These are phyloP conservation scores for Mormoops blainvillei DNA, from an alignment of 2,113 vertebrate genomes.

Conservation along the genomic window DNA sequence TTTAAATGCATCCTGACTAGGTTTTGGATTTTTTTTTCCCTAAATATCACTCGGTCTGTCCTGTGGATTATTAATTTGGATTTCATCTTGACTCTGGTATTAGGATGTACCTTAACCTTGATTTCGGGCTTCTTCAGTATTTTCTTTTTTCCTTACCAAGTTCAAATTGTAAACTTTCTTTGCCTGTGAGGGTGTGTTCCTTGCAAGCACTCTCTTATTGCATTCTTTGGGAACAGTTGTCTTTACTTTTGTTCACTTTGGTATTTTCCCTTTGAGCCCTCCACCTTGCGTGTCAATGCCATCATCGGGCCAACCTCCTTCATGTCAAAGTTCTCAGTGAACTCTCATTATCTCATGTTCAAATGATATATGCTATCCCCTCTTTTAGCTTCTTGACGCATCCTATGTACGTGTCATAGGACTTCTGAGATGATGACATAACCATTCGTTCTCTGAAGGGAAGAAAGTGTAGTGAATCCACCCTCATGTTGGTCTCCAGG, in stretches of 20 bases:
- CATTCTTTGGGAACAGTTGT: neutral
- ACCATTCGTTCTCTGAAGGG: neutral
- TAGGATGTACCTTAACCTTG: neutral
- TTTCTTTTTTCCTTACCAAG: neutral
- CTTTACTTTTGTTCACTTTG: neutral
- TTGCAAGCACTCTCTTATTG: neutral
- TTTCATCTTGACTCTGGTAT: neutral
- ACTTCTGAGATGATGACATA: neutral
- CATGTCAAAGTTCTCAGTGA: too few relatives aligned
- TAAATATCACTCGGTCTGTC: neutral
- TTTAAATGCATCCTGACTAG: neutral
- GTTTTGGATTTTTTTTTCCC: neutral
- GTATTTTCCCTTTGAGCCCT: neutral
- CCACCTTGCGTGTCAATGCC: neutral
- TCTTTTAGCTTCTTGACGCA: neutral
- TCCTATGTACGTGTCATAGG: neutral
- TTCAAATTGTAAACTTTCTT: neutral
- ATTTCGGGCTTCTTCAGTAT: neutral
- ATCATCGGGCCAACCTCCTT: neutral
- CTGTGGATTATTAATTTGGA: neutral
- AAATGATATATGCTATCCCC: neutral
- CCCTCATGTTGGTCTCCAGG: neutral
- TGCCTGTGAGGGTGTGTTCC: neutral
- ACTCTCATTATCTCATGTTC: neutral
- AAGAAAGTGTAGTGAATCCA: neutral